A percentile compares a stretch with the other conserved stretches of the same genome.
phyloP scores from a whole-genome alignment of 2,113 vertebrate genomes.

The mouse (Mus musculus) region GRCm39 chr16:26732501-26733000 shows the following conservation, averaged over 20 bases:
- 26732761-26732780: background rate
- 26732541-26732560: too few relatives aligned
- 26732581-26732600: background rate
- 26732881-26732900: too few relatives aligned
- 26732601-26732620: background rate
- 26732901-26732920: background rate
- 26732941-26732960: background rate
- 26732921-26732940: background rate
- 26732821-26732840: background rate
- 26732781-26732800: background rate
- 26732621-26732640: background rate
- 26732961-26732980: background rate
- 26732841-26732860: background rate
- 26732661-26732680: background rate
- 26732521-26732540: too few relatives aligned
- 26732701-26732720: background rate
- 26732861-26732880: background rate
- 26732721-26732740: background rate
- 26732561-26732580: too few relatives aligned
- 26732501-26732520: too few relatives aligned
- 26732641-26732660: background rate
- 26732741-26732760: background rate
- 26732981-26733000: background rate
- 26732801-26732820: background rate
- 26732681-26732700: too few relatives aligned